Conservation (phyloP, 2,113 vertebrate genomes). For the Megaptera novaeangliae region DNA sequence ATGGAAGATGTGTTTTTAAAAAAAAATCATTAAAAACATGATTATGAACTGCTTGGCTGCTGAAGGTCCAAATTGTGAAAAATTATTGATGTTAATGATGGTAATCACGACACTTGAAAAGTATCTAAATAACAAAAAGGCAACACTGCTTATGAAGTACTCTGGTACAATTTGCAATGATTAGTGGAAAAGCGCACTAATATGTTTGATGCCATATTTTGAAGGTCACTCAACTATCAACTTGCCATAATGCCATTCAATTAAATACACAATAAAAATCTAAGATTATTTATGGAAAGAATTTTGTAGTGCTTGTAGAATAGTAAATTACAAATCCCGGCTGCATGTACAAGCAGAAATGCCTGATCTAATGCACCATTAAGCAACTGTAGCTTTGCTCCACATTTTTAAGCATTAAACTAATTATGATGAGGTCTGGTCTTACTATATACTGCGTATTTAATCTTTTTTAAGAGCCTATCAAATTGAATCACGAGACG, state of each 20-base stretch:
- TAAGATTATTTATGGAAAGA: slow-evolving; percentile 72
- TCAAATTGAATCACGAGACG: slow-evolving; percentile 72
- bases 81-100: slow-evolving; percentile 65
- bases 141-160: slow-evolving; percentile 35
- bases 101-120: slow-evolving; percentile 65
- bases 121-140: slow-evolving; percentile 64
- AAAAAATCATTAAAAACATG: slow-evolving; percentile 55
- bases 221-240: slow-evolving; percentile 72
- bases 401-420: slow-evolving; percentile 72
- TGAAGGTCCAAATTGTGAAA: neutral
- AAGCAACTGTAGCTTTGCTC: slow-evolving; percentile 69
- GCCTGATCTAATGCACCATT: slow-evolving; percentile 74
- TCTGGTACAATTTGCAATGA: neutral
- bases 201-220: slow-evolving; percentile 58
- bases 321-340: slow-evolving; percentile 61
- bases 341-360: slow-evolving; percentile 30
- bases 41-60: slow-evolving; percentile 42
- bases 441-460: slow-evolving; percentile 59
- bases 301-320: slow-evolving; percentile 59
- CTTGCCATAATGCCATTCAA: slow-evolving; percentile 38
- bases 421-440: slow-evolving; percentile 71
- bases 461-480: slow-evolving; percentile 69
- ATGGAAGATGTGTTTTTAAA: slow-evolving; percentile 37
- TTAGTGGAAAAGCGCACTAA: slow-evolving; percentile 34
- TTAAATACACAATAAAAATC: slow-evolving; percentile 62